Evolutionary conservation across 2,797 vertebrate genomes (phyloP).

Genomic region (Centroberyx gerrardi): DNA sequence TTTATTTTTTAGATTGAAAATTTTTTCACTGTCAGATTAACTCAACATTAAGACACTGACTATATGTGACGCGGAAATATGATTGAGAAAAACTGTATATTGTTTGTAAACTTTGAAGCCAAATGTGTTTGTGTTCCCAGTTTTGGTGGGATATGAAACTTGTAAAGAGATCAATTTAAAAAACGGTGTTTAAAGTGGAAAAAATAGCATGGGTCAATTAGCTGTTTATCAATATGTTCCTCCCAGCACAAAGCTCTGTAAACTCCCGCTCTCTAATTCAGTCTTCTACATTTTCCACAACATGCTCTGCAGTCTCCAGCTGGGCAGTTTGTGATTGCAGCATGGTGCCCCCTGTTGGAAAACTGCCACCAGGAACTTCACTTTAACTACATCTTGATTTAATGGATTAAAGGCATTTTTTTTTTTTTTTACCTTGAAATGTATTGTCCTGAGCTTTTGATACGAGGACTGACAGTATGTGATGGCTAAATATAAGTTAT

Average conservation of each 20-base stretch:
- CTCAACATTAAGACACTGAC: no score
- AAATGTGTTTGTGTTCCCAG: no score
- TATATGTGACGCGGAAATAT: no score
- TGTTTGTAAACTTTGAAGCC: no score
- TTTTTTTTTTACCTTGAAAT: background rate
- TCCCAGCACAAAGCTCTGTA: background rate
- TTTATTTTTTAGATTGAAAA: no score
- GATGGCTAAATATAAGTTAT: no score
- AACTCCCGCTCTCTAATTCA: no score
- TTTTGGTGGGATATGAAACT: no score
- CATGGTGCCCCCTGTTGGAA: background rate
- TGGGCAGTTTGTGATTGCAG: background rate
- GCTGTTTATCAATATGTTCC: background rate
- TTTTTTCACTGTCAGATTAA: no score
- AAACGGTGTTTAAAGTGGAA: background rate
- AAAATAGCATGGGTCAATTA: background rate
- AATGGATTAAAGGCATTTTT: background rate
- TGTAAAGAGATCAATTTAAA: no score
- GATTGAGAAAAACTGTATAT: no score
- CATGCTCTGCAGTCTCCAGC: no score
- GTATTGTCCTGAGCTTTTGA: background rate
- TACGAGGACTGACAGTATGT: background rate
- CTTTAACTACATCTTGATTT: background rate
- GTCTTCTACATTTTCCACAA: background rate
- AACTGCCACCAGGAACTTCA: background rate